Evolutionary conservation across 2,797 vertebrate genomes (phyloP).

Genomic region (Sternotherus odoratus): DNA sequence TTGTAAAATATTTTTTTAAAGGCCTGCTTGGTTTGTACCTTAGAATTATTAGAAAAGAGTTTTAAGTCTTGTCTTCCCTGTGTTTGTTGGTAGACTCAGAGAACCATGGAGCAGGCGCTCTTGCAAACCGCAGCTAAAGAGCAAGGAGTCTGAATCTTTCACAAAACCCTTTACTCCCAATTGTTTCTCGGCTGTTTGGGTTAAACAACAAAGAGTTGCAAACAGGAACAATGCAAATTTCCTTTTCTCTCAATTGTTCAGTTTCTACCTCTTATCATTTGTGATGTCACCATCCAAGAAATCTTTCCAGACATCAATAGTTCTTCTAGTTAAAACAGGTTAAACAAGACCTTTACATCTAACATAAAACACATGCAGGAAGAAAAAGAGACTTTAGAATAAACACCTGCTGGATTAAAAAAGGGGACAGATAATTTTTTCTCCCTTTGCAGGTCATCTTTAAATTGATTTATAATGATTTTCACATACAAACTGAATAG

Average conservation of each 20-base stretch:
- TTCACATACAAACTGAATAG: not conserved
- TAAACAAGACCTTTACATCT: not conserved
- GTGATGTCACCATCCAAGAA: not conserved
- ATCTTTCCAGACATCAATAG: fast-evolving
- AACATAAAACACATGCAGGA: not conserved
- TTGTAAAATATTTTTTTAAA: not conserved
- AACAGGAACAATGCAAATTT: not conserved
- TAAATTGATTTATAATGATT: not conserved
- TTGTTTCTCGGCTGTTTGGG: not conserved
- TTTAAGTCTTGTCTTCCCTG: not conserved
- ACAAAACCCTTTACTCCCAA: not conserved
- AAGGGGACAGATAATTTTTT: not conserved
- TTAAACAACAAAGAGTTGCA: not conserved
- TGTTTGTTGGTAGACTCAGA: not conserved
- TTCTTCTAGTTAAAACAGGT: not conserved
- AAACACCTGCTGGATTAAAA: not conserved
- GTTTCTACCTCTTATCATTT: not conserved
- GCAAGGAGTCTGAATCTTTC: not conserved
- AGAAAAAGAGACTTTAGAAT: not conserved
- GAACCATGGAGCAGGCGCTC: not conserved
- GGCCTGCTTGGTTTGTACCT: not conserved
- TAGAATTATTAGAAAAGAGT: not conserved
- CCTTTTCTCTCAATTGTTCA: not conserved
- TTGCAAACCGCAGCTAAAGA: not conserved
- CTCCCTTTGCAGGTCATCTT: not conserved